A percentile compares a stretch with the other conserved stretches of the same genome.
Conservation (phyloP, 2,797 vertebrate genomes). For the Remorina albescens region DNA sequence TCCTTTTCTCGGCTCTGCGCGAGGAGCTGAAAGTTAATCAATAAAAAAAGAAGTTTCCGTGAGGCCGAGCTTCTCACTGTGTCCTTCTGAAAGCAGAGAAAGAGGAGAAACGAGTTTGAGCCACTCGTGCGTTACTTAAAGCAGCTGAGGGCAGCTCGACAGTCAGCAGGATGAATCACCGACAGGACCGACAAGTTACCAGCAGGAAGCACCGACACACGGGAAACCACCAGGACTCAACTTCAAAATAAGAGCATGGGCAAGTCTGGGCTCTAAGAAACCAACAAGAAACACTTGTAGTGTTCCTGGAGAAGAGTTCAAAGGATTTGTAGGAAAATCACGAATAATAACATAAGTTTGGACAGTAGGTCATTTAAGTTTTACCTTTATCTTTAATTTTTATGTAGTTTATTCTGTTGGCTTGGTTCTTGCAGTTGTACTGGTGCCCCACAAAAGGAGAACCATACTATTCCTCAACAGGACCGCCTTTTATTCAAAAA, state of each 20-base stretch:
- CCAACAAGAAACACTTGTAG: no score
- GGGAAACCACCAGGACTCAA: no score
- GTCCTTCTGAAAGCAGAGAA: slow-evolving; percentile 69
- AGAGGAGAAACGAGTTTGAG: slow-evolving; percentile 83
- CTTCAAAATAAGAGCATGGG: slow-evolving; percentile 64
- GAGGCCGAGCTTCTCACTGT: slow-evolving; percentile 20
- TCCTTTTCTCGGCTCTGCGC: slow-evolving; percentile 52
- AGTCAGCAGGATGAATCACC: slow-evolving; percentile 70
- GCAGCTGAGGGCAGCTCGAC: slow-evolving; percentile 37
- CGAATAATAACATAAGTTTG: no score
- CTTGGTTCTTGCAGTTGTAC: no score
- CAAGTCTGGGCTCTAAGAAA: no score
- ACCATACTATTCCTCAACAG: no score
- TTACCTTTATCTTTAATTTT: not conserved
- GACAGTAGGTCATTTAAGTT: no score
- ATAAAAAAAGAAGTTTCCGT: slow-evolving; percentile 34
- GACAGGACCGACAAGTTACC: not conserved
- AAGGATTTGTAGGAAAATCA: no score
- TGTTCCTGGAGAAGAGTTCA: no score
- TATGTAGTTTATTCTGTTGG: no score
- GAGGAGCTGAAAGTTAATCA: slow-evolving; percentile 28
- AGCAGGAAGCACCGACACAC: not conserved
- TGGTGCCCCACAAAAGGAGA: no score
- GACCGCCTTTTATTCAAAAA: no score
- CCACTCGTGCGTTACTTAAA: slow-evolving; percentile 72